These are phyloP conservation scores for Todiramphus chloris DNA, from an alignment of 2,113 vertebrate genomes.

Conservation along the genomic window DNA sequence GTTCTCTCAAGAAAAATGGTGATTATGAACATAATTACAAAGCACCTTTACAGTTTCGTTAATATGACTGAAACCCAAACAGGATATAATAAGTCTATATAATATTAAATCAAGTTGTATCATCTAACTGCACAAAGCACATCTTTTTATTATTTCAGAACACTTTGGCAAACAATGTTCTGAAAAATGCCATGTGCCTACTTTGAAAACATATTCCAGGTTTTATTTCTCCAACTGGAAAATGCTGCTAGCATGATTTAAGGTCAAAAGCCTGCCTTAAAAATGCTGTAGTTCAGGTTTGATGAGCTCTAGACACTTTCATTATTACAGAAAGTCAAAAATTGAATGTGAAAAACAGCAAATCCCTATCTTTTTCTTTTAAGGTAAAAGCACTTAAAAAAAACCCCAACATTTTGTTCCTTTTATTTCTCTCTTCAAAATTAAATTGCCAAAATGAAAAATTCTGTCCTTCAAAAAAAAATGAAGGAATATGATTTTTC, in stretches of 20 bases:
- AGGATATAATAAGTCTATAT: background rate
- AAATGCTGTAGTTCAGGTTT: slow-evolving; percentile 28
- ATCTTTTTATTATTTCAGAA: background rate
- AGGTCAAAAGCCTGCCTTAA: background rate
- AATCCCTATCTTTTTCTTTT: background rate
- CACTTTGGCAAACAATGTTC: background rate
- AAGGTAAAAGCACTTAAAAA: background rate
- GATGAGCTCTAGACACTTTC: background rate
- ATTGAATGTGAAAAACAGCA: background rate
- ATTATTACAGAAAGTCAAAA: background rate
- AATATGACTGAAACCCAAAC: background rate
- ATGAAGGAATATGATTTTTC: background rate
- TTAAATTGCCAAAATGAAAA: background rate
- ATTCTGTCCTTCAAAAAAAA: background rate
- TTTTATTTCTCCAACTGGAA: background rate
- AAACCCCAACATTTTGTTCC: fast-evolving
- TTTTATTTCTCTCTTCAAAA: background rate
- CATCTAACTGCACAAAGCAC: background rate
- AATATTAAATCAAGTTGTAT: background rate
- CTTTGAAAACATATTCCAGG: background rate
- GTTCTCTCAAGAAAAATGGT: background rate
- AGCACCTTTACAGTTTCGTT: background rate
- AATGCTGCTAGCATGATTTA: background rate
- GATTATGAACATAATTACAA: background rate
- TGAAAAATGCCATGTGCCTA: background rate